phyloP scores from a whole-genome alignment of 2,888 invertebrate species.

The Eupithecia vulgata region DNA sequence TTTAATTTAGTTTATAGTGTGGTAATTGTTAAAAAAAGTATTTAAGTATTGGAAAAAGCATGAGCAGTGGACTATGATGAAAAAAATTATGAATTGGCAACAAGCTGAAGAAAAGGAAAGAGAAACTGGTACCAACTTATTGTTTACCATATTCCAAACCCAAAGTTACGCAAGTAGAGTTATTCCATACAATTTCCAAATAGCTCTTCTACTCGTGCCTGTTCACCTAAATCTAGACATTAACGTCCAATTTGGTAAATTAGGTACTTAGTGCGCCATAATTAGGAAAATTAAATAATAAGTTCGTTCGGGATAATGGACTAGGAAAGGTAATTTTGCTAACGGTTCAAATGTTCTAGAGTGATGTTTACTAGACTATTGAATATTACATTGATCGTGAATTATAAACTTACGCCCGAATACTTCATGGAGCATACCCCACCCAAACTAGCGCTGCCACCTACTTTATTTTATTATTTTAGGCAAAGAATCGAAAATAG shows the following conservation, averaged over 20 bases:
- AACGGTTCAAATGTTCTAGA: slow-evolving; percentile 48
- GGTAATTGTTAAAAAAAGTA: too few species aligned
- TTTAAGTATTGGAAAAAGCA: too few species aligned
- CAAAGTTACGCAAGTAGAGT: not conserved
- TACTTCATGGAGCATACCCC: too few species aligned
- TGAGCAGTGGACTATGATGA: not conserved
- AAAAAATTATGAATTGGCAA: not conserved
- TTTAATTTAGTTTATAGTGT: too few species aligned
- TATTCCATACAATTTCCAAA: slow-evolving; percentile 15
- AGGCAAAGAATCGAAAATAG: too few species aligned
- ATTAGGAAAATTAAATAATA: slow-evolving; percentile 48
- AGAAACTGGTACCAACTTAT: too few species aligned
- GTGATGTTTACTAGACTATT: not conserved
- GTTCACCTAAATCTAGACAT: slow-evolving; percentile 28
- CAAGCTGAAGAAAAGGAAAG: not conserved
- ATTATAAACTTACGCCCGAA: too few species aligned
- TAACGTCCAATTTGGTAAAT: slow-evolving; percentile 38
- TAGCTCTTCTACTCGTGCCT: slow-evolving; percentile 2
- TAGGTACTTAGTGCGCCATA: slow-evolving; percentile 42
- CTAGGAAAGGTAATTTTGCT: slow-evolving; percentile 52
- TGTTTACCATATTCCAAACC: not conserved
- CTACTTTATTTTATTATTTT: too few species aligned
- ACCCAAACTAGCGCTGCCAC: too few species aligned
- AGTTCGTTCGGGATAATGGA: slow-evolving; percentile 51
- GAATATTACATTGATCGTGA: not conserved